These are phyloP conservation scores for Euspilapteryx auroguttella DNA, from an alignment of 2,888 invertebrate genomes.

Conservation along the genomic window DNA sequence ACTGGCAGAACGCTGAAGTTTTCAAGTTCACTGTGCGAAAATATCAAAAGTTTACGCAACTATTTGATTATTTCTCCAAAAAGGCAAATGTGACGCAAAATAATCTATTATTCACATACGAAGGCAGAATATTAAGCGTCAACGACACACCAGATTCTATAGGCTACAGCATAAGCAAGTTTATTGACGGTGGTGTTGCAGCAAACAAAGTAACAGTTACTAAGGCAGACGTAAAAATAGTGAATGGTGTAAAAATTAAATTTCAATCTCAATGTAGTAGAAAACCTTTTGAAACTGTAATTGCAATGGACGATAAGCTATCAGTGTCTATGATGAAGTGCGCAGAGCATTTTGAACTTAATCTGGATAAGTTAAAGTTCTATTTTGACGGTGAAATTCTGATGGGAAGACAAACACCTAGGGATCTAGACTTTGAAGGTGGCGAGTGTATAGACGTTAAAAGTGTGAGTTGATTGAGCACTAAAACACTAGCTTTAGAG, in stretches of 20 bases:
- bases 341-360: constrained; percentile 38
- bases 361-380: constrained; percentile 37
- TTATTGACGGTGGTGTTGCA: constrained; percentile 45
- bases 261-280: constrained; percentile 44
- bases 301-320: constrained; percentile 28
- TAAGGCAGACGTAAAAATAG: constrained; percentile 3
- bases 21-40: constrained; percentile 33
- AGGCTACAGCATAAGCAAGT: constrained; percentile 34
- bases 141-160: constrained; percentile 43
- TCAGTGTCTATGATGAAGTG: constrained; percentile 37
- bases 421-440: constrained; percentile 47
- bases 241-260: constrained; percentile 28
- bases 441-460: constrained; percentile 58
- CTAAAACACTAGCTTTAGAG: too few relatives aligned
- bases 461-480: constrained; percentile 21
- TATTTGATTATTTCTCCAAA: constrained; percentile 34
- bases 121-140: constrained; percentile 28
- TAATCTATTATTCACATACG: constrained; percentile 34
- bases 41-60: constrained; percentile 32
- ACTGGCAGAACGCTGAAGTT: constrained; percentile 39
- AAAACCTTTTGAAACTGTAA: constrained; percentile 23
- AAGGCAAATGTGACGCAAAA: constrained; percentile 24
- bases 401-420: constrained; percentile 28
- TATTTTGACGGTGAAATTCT: constrained; percentile 57
- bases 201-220: constrained; percentile 19